Evolutionary conservation across 2,113 vertebrate genomes (phyloP).

Genomic region (Hydropotes inermis): DNA sequence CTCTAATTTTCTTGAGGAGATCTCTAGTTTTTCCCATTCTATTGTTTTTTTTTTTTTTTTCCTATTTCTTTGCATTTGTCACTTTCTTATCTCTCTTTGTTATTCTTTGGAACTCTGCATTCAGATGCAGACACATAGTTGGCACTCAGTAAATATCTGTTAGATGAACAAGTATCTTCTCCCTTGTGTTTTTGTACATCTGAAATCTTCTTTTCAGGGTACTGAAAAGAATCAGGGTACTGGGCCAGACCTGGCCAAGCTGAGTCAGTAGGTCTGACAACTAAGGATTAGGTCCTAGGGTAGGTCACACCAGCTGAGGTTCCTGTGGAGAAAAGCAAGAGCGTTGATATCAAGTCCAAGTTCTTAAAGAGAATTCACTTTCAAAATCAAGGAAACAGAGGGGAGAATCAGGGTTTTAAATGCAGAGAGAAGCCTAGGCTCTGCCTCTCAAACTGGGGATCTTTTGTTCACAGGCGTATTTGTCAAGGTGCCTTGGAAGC

Average conservation of each 20-base stretch:
- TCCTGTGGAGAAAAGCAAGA: background rate
- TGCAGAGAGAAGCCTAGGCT: background rate
- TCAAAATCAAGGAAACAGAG: background rate
- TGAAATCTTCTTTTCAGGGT: background rate
- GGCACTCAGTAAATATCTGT: background rate
- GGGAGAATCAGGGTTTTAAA: background rate
- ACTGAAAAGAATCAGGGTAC: background rate
- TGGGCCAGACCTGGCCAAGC: background rate
- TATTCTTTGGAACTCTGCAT: background rate
- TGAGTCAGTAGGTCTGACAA: background rate
- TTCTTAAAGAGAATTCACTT: background rate
- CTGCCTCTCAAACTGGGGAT: background rate
- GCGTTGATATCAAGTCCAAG: background rate
- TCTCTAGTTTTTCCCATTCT: background rate
- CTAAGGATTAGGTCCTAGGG: background rate
- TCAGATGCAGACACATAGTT: background rate
- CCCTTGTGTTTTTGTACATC: background rate
- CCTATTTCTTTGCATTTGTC: background rate
- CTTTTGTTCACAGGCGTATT: slow-evolving; percentile 37
- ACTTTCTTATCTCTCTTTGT: background rate
- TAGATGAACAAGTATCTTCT: background rate
- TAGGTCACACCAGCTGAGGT: background rate
- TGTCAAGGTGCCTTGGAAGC: background rate
- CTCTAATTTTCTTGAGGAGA: background rate
- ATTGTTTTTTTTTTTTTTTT: background rate